Base-by-base conservation (phyloP, 2,113 vertebrate species). In the Eudyptes chrysolophus region DNA sequence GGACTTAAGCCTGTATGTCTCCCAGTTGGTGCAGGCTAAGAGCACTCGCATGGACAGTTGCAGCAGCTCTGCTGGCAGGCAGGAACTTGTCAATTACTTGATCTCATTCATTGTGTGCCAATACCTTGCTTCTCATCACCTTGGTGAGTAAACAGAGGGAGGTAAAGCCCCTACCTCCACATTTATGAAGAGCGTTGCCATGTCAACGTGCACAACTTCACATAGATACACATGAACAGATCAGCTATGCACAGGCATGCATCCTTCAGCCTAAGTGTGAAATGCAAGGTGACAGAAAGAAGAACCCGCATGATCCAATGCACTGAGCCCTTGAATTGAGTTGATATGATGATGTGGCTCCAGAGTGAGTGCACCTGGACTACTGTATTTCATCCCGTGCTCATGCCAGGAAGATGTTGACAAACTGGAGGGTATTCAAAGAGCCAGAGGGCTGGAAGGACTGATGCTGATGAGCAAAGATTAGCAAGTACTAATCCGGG, bases 101-200 rank as follows among this genome's bases (percentile, higher is more conserved):
- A 64, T 77, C 95, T 86, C 92, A 97, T 97, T 97, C 96, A 96
- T 6, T 26, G 49, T 90, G 70, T 92, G 94, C 97, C 97, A 95
- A 17, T 6, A 65, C 30, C 58, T 85, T 2, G 44, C 97, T 93
- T 24, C 90, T 66, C 81, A 5, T 97, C 96, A 93, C 97, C 95
- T 92, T 96, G 97, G 96, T 74, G 93, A 96, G 92, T 66, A 97
- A 97, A 97, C 89, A 97, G 84, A 95, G 58, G 46, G 13, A 83
- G 84, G 87, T 3, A 92, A 87, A 92, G 95, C 87, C 94, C 9
- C 75, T 46, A 22, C 70, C 92, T 32, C 44, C 16, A 0, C 57
- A 10, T 29, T 78, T 81, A 27, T 32, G 80, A 22, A 46, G 22
- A 79, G 77, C 4, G 77, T 95, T 87, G 77, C 87, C 77, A 4